These are phyloP conservation scores for Clanis bilineata DNA, from an alignment of 2,888 invertebrate species.

Conservation along the genomic window DNA sequence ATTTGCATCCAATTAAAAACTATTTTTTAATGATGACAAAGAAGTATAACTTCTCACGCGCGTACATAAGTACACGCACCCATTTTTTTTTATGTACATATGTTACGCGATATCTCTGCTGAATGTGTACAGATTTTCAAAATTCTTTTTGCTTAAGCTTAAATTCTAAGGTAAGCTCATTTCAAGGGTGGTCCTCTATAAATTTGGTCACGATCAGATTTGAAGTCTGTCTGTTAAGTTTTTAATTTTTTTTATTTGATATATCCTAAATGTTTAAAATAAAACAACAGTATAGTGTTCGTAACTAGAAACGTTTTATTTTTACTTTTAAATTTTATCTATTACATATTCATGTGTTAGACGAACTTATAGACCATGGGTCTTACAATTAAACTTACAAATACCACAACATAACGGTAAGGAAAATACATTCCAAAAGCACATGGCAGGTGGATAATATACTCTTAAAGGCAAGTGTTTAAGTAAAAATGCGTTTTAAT, in stretches of 20 bases:
- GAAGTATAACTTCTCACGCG: too few species aligned
- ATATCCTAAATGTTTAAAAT: neutral
- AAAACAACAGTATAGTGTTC: slow-evolving; percentile 29
- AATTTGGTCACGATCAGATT: too few species aligned
- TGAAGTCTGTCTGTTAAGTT: too few species aligned
- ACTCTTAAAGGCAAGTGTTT: slow-evolving; percentile 40
- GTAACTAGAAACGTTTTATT: slow-evolving; percentile 27
- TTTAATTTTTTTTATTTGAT: neutral
- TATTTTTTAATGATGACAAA: too few species aligned
- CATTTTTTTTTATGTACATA: too few species aligned
- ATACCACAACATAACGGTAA: slow-evolving; percentile 28
- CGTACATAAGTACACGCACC: too few species aligned
- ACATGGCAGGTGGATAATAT: slow-evolving; percentile 23
- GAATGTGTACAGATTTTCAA: too few species aligned
- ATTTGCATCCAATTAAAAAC: too few species aligned
- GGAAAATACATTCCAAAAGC: slow-evolving; percentile 34
- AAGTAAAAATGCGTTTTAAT: slow-evolving; percentile 49
- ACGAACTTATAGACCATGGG: slow-evolving; percentile 74
- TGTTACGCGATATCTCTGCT: too few species aligned
- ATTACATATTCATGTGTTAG: slow-evolving; percentile 44
- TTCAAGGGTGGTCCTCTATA: too few species aligned
- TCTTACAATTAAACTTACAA: slow-evolving; percentile 53
- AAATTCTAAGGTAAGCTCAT: too few species aligned
- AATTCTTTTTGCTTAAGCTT: too few species aligned
- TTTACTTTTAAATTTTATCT: slow-evolving; percentile 36